phyloP scores from a whole-genome alignment of 64 coral and sea anemone genomes.

The Trachythela sp. region DNA sequence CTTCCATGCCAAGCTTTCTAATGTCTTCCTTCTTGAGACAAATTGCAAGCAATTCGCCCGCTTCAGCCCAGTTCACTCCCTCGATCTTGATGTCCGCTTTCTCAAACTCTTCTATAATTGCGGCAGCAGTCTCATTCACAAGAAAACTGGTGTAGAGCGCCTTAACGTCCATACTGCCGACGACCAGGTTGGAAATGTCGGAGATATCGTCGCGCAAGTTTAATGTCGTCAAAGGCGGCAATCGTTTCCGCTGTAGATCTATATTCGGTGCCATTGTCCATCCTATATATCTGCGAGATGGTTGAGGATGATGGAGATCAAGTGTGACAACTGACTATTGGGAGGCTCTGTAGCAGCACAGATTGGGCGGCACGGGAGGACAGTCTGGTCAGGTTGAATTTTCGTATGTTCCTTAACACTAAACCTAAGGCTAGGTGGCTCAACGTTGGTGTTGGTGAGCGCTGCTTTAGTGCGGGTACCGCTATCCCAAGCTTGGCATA shows the following conservation, averaged over 20 bases:
- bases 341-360: slow-evolving; percentile 41
- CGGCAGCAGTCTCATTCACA: slow-evolving; percentile 34
- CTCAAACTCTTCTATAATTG: slow-evolving; percentile 35
- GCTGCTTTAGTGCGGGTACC: slow-evolving; percentile 39
- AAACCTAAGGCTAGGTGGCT: slow-evolving; percentile 32
- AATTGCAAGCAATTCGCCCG: slow-evolving; percentile 33
- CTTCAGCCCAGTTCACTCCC: slow-evolving; percentile 25
- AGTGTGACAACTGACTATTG: slow-evolving; percentile 36
- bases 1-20: slow-evolving; percentile 5
- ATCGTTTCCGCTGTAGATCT: slow-evolving; percentile 44
- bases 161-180: slow-evolving; percentile 28
- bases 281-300: slow-evolving; percentile 46
- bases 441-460: slow-evolving; percentile 37
- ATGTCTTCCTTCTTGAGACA: slow-evolving; percentile 22
- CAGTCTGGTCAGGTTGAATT: slow-evolving; percentile 39
- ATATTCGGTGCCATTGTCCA: slow-evolving; percentile 39
- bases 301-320: slow-evolving; percentile 26
- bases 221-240: slow-evolving; percentile 21
- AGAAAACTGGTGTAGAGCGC: background rate
- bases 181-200: slow-evolving; percentile 23
- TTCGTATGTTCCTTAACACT: slow-evolving; percentile 40
- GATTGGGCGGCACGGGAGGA: slow-evolving; percentile 36
- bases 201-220: background rate
- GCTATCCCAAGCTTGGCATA: slow-evolving; percentile 29
- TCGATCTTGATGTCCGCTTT: slow-evolving; percentile 35